These are phyloP conservation scores for Synanthedon vespiformis DNA, from an alignment of 2,888 invertebrate species.

Conservation along the genomic window DNA sequence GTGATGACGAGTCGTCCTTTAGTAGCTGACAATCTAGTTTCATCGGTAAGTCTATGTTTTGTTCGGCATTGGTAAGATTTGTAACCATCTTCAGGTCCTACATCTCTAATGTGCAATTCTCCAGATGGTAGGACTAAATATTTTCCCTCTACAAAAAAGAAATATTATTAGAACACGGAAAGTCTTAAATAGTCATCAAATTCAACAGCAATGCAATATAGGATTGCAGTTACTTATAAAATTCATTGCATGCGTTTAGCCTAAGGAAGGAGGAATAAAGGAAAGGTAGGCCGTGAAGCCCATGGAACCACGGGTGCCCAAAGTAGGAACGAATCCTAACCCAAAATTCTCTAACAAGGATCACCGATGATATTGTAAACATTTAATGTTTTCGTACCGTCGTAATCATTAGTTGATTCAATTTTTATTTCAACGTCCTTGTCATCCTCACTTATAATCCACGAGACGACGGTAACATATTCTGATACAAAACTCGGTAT, in stretches of 20 bases:
- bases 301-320: slow-evolving; percentile 59
- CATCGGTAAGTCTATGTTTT: slow-evolving; percentile 91
- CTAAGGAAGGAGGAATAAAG: slow-evolving; percentile 70
- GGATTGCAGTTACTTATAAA: slow-evolving; percentile 60
- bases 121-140: slow-evolving; percentile 94
- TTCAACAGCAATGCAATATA: slow-evolving; percentile 36
- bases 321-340: slow-evolving; percentile 35
- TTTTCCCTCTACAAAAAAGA: slow-evolving; percentile 82
- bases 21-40: slow-evolving; percentile 91
- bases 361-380: slow-evolving; percentile 4
- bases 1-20: slow-evolving; percentile 95
- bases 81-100: slow-evolving; percentile 93
- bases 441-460: slow-evolving; percentile 82
- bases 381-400: slow-evolving; percentile 32
- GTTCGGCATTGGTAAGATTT: slow-evolving; percentile 95
- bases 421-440: slow-evolving; percentile 61
- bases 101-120: slow-evolving; percentile 94
- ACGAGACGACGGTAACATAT: slow-evolving; percentile 86
- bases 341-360: slow-evolving; percentile 2
- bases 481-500: slow-evolving; percentile 94
- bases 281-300: slow-evolving; percentile 72
- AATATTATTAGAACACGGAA: slow-evolving; percentile 4
- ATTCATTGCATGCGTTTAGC: slow-evolving; percentile 46
- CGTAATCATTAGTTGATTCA: slow-evolving; percentile 39
- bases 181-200: slow-evolving; percentile 2